Conservation (phyloP, 2,888 invertebrate species). For the Spilosoma lubricipeda region DNA sequence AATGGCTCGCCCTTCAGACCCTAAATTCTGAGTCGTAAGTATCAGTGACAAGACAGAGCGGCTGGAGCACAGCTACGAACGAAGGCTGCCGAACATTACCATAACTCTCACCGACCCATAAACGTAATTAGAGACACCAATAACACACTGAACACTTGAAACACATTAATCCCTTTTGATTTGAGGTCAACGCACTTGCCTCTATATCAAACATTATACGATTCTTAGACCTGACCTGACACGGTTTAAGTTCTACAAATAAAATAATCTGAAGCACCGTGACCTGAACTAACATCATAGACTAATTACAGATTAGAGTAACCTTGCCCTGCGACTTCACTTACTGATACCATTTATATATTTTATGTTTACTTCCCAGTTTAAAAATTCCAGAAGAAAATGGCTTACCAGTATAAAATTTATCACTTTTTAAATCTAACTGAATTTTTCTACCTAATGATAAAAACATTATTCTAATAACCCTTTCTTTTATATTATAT, state of each 20-base stretch:
- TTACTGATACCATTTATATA: neutral
- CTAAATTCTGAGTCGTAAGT: slow-evolving; percentile 86
- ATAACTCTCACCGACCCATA: slow-evolving; percentile 80
- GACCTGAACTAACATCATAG: slow-evolving; percentile 56
- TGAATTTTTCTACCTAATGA: neutral
- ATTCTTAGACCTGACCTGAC: slow-evolving; percentile 69
- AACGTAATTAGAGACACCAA: slow-evolving; percentile 83
- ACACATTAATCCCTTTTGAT: slow-evolving; percentile 81
- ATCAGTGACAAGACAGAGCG: slow-evolving; percentile 74
- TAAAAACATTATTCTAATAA: neutral
- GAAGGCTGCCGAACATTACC: slow-evolving; percentile 80
- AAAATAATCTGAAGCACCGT: slow-evolving; percentile 65
- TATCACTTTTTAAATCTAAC: neutral
- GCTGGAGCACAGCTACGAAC: slow-evolving; percentile 66
- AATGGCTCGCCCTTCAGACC: slow-evolving; percentile 87
- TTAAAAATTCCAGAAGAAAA: neutral
- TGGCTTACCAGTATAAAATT: neutral
- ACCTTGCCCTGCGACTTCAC: neutral
- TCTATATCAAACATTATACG: slow-evolving; percentile 70
- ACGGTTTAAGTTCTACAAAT: slow-evolving; percentile 64
- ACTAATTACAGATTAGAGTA: slow-evolving; percentile 26
- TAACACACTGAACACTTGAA: slow-evolving; percentile 78
- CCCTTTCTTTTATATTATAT: too few relatives aligned
- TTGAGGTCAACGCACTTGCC: slow-evolving; percentile 73
- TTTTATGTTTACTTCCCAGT: neutral